Percentiles rank a stretch among this genome's conserved stretches.
phyloP scores from a whole-genome alignment of 2,888 invertebrate genomes.

The Oegoconia quadripuncta region DNA sequence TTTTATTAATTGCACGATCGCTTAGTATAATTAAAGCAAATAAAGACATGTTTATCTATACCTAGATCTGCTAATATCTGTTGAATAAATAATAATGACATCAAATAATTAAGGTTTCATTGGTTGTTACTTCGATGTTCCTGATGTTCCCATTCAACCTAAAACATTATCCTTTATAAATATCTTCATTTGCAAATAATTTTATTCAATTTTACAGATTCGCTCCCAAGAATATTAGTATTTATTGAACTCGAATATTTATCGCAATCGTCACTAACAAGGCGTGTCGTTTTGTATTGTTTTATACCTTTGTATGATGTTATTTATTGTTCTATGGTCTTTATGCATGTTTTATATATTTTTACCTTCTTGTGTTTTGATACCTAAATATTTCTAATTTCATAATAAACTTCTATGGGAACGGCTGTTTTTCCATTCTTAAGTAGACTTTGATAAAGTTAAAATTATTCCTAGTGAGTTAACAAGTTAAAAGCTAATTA shows the following conservation, averaged over 20 bases:
- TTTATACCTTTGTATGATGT: constrained; percentile 21
- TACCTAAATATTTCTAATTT: constrained; percentile 16
- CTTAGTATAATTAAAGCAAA: not conserved
- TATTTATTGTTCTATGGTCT: constrained; percentile 18
- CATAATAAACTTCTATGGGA: constrained; percentile 27
- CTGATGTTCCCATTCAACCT: constrained; percentile 21
- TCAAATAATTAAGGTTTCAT: constrained; percentile 3
- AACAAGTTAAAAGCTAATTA: too few species aligned
- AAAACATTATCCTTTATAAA: constrained; percentile 1
- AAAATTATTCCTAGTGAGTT: constrained; percentile 1
- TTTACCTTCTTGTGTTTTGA: constrained; percentile 10
- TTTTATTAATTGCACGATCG: not conserved
- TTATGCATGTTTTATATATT: constrained; percentile 17
- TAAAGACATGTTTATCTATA: constrained; percentile 5
- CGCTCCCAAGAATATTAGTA: constrained; percentile 74
- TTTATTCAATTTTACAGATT: constrained; percentile 61
- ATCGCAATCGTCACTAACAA: constrained; percentile 24
- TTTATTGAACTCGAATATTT: constrained; percentile 43
- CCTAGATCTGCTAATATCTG: not conserved
- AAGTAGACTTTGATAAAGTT: constrained; percentile 2
- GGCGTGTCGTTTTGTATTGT: constrained; percentile 20
- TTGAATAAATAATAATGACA: constrained; percentile 9
- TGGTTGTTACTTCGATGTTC: constrained; percentile 21
- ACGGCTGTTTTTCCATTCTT: constrained; percentile 32
- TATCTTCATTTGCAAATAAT: not conserved